These are phyloP conservation scores for Hippocampus abdominalis DNA, from an alignment of 2,113 vertebrate genomes.

Conservation along the genomic window DNA sequence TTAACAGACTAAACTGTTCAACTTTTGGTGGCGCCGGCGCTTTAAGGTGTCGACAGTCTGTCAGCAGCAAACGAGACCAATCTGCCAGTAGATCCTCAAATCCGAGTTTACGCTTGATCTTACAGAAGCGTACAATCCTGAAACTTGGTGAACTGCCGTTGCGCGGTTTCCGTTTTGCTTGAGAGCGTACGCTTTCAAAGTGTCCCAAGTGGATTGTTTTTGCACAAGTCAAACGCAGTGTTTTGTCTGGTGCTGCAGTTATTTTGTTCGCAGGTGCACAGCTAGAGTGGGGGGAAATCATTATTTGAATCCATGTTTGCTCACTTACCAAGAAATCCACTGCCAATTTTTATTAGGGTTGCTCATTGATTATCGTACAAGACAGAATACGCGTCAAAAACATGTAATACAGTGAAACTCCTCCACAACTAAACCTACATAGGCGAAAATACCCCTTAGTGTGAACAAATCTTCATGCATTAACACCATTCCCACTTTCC, in stretches of 20 bases:
- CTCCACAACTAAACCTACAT: too few species aligned
- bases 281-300: neutral
- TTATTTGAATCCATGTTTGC: neutral
- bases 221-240: neutral
- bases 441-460: too few species aligned
- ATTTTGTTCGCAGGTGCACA: neutral
- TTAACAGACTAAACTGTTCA: neutral
- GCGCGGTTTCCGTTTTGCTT: neutral
- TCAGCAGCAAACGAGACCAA: neutral
- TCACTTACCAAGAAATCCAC: neutral
- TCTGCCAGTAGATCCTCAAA: neutral
- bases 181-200: neutral
- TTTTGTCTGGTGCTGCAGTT: neutral
- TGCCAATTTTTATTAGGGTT: neutral
- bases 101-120: neutral
- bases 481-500: too few species aligned
- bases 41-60: neutral
- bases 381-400: too few species aligned
- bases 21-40: neutral
- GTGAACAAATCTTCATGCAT: too few species aligned
- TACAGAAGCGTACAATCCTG: neutral
- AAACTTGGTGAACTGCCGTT: neutral
- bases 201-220: neutral
- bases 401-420: too few species aligned
- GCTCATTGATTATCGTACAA: neutral